A percentile compares a stretch with the other conserved stretches of the same genome.
These are phyloP conservation scores for Argyresthia goedartella DNA, from an alignment of 2,888 invertebrate genomes.

Conservation along the genomic window DNA sequence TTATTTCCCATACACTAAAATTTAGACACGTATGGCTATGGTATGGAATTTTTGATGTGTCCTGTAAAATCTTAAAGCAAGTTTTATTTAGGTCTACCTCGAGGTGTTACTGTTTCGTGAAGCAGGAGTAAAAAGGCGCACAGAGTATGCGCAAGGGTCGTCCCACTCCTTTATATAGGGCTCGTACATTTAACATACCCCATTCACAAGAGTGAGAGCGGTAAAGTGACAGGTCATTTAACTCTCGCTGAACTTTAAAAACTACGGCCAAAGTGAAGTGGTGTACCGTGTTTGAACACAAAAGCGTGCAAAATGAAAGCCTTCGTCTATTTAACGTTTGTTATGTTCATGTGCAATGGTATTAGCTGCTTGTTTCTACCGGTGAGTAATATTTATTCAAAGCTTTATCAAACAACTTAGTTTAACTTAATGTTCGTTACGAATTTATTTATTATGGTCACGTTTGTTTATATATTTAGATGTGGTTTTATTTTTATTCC, in stretches of 20 bases:
- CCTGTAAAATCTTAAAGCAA: no score
- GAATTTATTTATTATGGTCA: no score
- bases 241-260: background rate
- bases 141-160: slow-evolving; percentile 52
- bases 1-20: no score
- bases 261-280: background rate
- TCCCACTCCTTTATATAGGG: slow-evolving; percentile 50
- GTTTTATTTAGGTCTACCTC: no score
- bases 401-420: background rate
- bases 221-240: background rate
- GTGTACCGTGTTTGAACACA: no score
- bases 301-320: slow-evolving; percentile 32
- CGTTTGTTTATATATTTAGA: background rate
- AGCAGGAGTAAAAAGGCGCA: slow-evolving; percentile 13
- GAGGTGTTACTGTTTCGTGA: no score
- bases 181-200: slow-evolving; percentile 31
- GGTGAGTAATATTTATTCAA: slow-evolving; percentile 32
- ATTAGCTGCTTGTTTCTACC: slow-evolving; percentile 43
- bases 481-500: background rate
- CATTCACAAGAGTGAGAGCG: slow-evolving; percentile 43
- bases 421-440: background rate
- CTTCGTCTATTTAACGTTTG: slow-evolving; percentile 33
- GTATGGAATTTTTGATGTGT: no score
- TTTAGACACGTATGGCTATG: no score
- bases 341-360: slow-evolving; percentile 37